These are phyloP conservation scores for Sitta europaea DNA, from an alignment of 2,113 vertebrate genomes.

Conservation along the genomic window DNA sequence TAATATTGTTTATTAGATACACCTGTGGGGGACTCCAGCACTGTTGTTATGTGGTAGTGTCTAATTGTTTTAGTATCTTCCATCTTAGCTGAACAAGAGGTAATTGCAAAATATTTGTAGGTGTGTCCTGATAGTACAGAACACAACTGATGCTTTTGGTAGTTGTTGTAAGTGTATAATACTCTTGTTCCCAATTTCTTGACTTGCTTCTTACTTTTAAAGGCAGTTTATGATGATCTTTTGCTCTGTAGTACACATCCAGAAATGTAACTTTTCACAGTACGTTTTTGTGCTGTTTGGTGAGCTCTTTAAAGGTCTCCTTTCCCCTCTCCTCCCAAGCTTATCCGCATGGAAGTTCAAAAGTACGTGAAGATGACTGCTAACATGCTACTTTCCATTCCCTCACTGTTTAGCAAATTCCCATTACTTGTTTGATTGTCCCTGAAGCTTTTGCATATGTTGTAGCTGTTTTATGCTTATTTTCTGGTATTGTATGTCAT, in stretches of 20 bases:
- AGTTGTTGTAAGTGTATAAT: not conserved
- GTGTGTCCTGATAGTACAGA: not conserved
- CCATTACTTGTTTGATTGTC: not conserved
- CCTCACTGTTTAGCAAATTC: not conserved
- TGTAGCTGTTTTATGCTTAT: not conserved
- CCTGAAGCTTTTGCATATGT: not conserved
- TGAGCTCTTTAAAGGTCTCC: constrained; percentile 3
- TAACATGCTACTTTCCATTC: not conserved
- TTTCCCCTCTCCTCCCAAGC: not conserved
- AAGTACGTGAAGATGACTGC: not conserved
- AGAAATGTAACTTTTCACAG: not conserved
- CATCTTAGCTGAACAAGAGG: not conserved
- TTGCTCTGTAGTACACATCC: not conserved
- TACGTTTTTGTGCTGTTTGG: not conserved
- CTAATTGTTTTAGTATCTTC: not conserved
- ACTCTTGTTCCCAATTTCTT: not conserved
- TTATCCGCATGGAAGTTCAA: not conserved
- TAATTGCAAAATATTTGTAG: not conserved
- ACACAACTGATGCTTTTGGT: not conserved
- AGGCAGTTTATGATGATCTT: not conserved
- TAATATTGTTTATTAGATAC: not conserved
- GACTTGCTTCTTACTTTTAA: not conserved
- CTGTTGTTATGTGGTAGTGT: not conserved
- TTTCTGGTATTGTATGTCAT: not conserved
- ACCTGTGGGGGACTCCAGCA: not conserved